phyloP scores from a whole-genome alignment of 2,797 vertebrate species.

The Discoglossus pictus region DNA sequence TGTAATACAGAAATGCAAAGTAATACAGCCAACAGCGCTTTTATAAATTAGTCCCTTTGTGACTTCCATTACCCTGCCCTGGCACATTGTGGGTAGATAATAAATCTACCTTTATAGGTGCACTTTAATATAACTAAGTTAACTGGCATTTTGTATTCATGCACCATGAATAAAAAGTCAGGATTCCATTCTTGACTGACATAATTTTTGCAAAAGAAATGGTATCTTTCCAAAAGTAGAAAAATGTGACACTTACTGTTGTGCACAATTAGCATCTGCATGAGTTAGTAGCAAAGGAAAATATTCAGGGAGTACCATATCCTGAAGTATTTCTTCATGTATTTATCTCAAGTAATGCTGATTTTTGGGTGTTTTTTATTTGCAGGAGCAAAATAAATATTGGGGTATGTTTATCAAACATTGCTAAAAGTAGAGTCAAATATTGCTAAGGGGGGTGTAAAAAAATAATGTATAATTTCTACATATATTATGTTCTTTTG shows the following conservation, averaged over 20 bases:
- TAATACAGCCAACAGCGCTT: constrained; percentile 18
- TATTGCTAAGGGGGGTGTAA: too few species aligned
- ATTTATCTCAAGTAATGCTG: too few species aligned
- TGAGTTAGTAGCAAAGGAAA: not conserved
- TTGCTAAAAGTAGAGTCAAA: too few species aligned
- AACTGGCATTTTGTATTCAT: constrained; percentile 28
- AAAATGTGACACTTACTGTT: not conserved
- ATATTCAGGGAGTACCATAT: too few species aligned
- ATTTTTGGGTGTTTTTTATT: too few species aligned
- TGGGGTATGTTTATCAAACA: too few species aligned
- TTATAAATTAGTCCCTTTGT: constrained; percentile 33
- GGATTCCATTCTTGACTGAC: constrained; percentile 17
- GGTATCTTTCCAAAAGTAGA: not conserved
- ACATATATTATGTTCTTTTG: too few species aligned
- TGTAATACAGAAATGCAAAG: constrained; percentile 39
- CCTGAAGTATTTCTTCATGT: too few species aligned
- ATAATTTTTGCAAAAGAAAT: constrained; percentile 11
- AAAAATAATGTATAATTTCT: too few species aligned
- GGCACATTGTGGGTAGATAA: constrained; percentile 18
- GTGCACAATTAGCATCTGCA: constrained; percentile 6
- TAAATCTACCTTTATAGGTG: constrained; percentile 15
- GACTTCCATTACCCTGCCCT: constrained; percentile 24
- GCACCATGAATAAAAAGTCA: constrained; percentile 9
- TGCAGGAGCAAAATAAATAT: too few species aligned
- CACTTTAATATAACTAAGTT: constrained; percentile 17